Evolutionary conservation across 2,888 invertebrate genomes (phyloP).

Genomic region (Eristalis intricaria): DNA sequence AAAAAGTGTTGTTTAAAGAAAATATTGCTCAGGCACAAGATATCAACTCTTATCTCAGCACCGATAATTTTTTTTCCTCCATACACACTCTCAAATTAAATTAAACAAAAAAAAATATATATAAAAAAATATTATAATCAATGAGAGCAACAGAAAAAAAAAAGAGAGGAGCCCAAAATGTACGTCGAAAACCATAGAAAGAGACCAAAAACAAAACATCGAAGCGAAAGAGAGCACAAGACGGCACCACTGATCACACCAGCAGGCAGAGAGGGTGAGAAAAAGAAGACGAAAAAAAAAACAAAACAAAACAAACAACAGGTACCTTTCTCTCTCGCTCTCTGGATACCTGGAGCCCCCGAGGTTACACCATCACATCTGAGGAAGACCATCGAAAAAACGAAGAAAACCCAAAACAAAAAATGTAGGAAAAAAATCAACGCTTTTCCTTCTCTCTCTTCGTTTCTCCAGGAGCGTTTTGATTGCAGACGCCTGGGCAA

Average conservation of each 20-base stretch:
- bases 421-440: not conserved
- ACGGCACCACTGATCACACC: too few relatives aligned
- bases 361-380: conserved; percentile 18
- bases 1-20: conserved; percentile 11
- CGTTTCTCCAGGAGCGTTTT: conserved; percentile 39
- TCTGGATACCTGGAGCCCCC: conserved; percentile 15
- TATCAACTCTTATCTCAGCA: conserved; percentile 64
- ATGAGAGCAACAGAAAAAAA: conserved; percentile 40
- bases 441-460: conserved; percentile 61
- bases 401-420: conserved; percentile 8
- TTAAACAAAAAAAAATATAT: conserved; percentile 11
- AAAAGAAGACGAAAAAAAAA: conserved; percentile 30
- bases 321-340: conserved; percentile 59
- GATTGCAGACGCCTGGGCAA: conserved; percentile 62
- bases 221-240: conserved; percentile 18
- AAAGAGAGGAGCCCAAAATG: conserved; percentile 13
- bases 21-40: conserved; percentile 59
- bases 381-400: conserved; percentile 3
- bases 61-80: conserved; percentile 52
- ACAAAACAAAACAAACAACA: conserved; percentile 48
- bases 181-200: conserved; percentile 10
- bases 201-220: conserved; percentile 36
- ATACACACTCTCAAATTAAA: conserved; percentile 33
- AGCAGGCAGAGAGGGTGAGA: not conserved
- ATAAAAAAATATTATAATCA: conserved; percentile 42